A percentile compares a stretch with the other conserved stretches of the same genome.
Conservation (phyloP, 1,140 invertebrate species). For the Drosophila melanica region DNA sequence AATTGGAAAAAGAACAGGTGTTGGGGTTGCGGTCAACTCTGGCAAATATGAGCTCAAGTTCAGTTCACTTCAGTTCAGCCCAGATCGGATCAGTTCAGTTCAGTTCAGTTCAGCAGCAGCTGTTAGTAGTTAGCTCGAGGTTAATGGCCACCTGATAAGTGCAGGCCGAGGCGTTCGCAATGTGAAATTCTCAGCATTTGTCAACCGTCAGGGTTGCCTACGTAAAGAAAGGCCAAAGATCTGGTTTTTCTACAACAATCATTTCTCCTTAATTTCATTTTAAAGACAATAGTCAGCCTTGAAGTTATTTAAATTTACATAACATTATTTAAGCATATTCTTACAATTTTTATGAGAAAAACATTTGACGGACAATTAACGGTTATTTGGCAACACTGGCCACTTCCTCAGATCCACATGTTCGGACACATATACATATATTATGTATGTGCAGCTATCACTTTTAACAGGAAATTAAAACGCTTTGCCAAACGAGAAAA, state of each 20-base stretch:
- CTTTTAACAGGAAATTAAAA: constrained; percentile 69
- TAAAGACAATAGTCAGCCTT: too few species aligned
- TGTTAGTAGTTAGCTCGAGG: not conserved
- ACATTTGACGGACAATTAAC: too few species aligned
- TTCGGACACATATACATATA: too few species aligned
- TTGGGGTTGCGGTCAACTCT: constrained; percentile 9
- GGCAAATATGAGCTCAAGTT: constrained; percentile 19
- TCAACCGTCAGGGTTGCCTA: constrained; percentile 19
- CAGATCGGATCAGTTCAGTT: not conserved
- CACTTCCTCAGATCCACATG: too few species aligned
- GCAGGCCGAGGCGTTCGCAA: constrained; percentile 2
- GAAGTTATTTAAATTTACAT: too few species aligned
- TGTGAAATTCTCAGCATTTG: constrained; percentile 11
- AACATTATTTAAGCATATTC: too few species aligned
- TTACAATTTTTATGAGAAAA: too few species aligned
- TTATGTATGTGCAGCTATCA: constrained; percentile 12
- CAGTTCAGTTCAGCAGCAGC: constrained; percentile 6
- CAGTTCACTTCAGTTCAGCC: constrained; percentile 4
- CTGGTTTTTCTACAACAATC: too few species aligned
- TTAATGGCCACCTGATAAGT: constrained; percentile 13
- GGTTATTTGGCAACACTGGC: not conserved
- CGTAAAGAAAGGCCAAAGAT: too few species aligned
- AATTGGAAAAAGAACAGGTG: constrained; percentile 24
- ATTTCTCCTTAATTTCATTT: too few species aligned
- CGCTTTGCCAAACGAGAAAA: constrained; percentile 36